Base-by-base conservation (phyloP, 2,113 vertebrate genomes). In the Podilymbus podiceps region DNA sequence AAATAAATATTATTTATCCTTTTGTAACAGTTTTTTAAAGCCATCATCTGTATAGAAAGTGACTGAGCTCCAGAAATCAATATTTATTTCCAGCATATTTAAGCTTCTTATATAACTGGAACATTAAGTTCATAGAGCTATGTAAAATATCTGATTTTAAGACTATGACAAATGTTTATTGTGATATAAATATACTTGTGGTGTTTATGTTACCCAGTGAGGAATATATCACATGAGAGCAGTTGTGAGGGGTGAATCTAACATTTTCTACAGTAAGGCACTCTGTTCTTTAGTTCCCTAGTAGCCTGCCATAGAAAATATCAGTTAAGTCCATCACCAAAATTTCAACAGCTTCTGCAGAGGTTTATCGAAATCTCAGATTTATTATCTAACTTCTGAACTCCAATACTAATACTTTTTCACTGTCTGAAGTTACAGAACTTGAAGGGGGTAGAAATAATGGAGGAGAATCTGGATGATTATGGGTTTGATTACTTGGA, bases 1-100 rank as follows among this genome's bases (percentile, higher is more conserved):
- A 96, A 89, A 79, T 64, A 96, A 96, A 91, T 96, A 85, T 88
- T 95, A 92, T 90, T 89, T 93, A 92, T 95, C 59, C 84, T 82
- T 94, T 75, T 81, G 44, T 33, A 84, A 59, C 56, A 81, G 7
- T 66, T 30, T 94, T 85, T 89, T 94, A 90, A n/a, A 53, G 72
- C 66, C 88, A 89, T 95, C 82, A 42, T n/a, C 76, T 89, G 91
- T 95, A 92, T 14, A 93, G 83, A 83, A 59, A 73, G 55, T 85
- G 49, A 33, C 40, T 90, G 38, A 71, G 42, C 66, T 95, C 52
- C 76, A 97, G 88, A 71, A 96, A 97, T 97, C 89, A 95, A 93
- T 97, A 96, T 97, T 96, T 83, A 92, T 96, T 95, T 66, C 74
- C 35, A 60, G 33, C 76, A 88, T 91, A 74, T 97, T 97, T 95